Evolutionary conservation across 2,797 vertebrate genomes (phyloP), one percentile per base, ranked within the genome.

Genomic region (Nyctibius grandis): DNA sequence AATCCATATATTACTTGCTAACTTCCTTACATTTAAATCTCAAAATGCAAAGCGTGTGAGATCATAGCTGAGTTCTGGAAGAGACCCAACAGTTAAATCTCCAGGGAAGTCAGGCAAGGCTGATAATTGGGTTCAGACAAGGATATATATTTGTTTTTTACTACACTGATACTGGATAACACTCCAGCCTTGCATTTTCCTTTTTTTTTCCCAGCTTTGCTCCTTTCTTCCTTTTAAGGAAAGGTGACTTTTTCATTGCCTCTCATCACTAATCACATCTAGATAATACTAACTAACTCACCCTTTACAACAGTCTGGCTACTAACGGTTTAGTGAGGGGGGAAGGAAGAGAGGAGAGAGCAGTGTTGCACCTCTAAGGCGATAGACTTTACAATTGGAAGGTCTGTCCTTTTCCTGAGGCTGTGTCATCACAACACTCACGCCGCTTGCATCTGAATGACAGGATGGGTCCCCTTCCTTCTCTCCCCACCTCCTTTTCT

Each of bases 11-110:
- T 77, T 85, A 47, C 69, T 88, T 88, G 29, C 65, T 44, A 44
- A 81, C 79, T 92, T 89, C 60, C 57, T 73, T 79, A 68, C 4
- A 8, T 64, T 82, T 85, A 69, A 81, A 60, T 38, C n/a, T 57
- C 67, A 80, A 82, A 91, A 84, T 80, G 50, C 69, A 75, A 95
- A 96, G 92, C 90, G 89, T 89, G 54, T 91, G 85, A 96, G 88
- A 69, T 91, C 42, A 76, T 11, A 75, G 80, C 50, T n/a, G 88
- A 48, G 33, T 25, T 93, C 82, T 95, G 74, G 61, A 93, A 90
- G 86, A 79, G 36, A 65, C 28, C 51, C 83, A 89, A 70, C 68
- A 95, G 53, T 29, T 74, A 80, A 88, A 81, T 81, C 91, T 83
- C 69, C 82, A 74, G 67, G 48, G 64, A 95, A 87, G 34, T 89